A percentile compares a stretch with the other conserved stretches of the same genome.
Evolutionary conservation across 2,888 invertebrate species (phyloP).

Genomic region (Mycalesis mineus): DNA sequence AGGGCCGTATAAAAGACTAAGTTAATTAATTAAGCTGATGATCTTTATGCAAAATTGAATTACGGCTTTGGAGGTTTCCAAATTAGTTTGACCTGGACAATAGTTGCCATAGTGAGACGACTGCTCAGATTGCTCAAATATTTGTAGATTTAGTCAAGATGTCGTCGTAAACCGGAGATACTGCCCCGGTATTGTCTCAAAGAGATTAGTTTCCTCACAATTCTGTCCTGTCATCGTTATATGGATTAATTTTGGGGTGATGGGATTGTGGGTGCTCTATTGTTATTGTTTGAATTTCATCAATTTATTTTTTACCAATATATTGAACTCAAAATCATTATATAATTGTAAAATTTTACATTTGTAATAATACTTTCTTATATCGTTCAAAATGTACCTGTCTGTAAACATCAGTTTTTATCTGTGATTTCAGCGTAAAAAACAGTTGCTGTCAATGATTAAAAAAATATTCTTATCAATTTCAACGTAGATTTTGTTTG

Average conservation of each 20-base stretch:
- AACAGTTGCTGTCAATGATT: no score
- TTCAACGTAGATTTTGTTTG: no score
- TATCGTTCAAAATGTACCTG: no score
- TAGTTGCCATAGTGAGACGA: slow-evolving; percentile 49
- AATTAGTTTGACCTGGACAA: slow-evolving; percentile 75
- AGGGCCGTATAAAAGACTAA: slow-evolving; percentile 48
- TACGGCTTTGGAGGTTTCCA: slow-evolving; percentile 54
- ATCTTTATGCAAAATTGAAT: slow-evolving; percentile 66
- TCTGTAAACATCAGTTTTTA: no score
- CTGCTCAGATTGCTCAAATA: slow-evolving; percentile 70
- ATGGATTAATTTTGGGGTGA: slow-evolving; percentile 34
- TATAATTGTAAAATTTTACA: no score
- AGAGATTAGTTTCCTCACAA: slow-evolving; percentile 69
- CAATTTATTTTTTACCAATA: background rate
- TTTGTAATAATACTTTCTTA: no score
- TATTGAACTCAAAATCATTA: background rate
- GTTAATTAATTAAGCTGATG: slow-evolving; percentile 53
- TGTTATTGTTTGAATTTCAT: background rate
- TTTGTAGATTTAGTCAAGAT: slow-evolving; percentile 62
- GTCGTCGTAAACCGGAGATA: slow-evolving; percentile 71
- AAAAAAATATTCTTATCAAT: no score
- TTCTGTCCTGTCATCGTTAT: slow-evolving; percentile 45
- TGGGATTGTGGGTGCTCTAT: background rate
- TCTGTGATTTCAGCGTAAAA: no score
- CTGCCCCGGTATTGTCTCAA: slow-evolving; percentile 68